These are phyloP conservation scores for Nilaparvata lugens DNA, from an alignment of 1,140 invertebrate genomes.

Conservation along the genomic window DNA sequence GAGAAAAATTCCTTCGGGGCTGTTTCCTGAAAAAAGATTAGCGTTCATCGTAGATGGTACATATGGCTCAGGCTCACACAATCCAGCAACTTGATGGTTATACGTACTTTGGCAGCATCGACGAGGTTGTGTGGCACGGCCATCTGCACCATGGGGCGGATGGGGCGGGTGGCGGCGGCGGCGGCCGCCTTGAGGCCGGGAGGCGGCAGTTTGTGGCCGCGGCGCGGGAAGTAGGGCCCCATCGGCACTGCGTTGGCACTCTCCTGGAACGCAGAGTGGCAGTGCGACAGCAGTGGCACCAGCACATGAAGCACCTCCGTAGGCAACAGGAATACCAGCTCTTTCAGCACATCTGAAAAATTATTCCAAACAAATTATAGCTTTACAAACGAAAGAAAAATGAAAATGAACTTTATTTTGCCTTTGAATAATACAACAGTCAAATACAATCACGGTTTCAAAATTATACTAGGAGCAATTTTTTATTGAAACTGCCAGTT, in stretches of 20 bases:
- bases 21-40: too few species aligned
- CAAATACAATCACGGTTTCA: too few species aligned
- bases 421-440: too few species aligned
- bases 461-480: too few species aligned
- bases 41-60: too few species aligned
- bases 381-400: too few species aligned
- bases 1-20: too few species aligned
- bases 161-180: slow-evolving; percentile 53
- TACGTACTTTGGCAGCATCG: slow-evolving; percentile 52
- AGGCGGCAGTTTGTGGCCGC: slow-evolving; percentile 38
- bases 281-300: slow-evolving; percentile 73
- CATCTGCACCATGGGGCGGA: slow-evolving; percentile 81
- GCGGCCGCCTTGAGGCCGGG: slow-evolving; percentile 31
- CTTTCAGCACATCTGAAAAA: slow-evolving; percentile 67
- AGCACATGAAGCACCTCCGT: slow-evolving; percentile 70
- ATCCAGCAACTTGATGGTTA: too few species aligned
- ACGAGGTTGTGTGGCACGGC: slow-evolving; percentile 66
- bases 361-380: too few species aligned
- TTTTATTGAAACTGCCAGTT: too few species aligned
- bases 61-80: too few species aligned
- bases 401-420: too few species aligned
- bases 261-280: slow-evolving; percentile 72
- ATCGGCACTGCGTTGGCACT: slow-evolving; percentile 53
- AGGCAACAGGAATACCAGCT: slow-evolving; percentile 74
- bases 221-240: slow-evolving; percentile 63